Conservation (phyloP, 2,888 invertebrate genomes). For the Drosophila tripunctata region DNA sequence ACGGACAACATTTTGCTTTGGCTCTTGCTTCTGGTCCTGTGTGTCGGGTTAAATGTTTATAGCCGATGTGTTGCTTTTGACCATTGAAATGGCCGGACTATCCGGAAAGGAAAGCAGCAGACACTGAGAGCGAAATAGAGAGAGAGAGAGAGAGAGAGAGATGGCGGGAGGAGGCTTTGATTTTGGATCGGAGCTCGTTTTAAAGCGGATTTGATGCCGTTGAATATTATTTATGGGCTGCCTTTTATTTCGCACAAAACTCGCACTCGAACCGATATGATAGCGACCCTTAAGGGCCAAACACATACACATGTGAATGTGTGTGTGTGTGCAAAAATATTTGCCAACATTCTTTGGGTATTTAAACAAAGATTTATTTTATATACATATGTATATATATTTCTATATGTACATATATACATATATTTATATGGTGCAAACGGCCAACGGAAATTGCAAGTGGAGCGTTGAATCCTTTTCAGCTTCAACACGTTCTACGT, state of each 20-base stretch:
- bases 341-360: slow-evolving; percentile 78
- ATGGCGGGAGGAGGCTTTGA: slow-evolving; percentile 15
- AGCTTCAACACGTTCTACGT: slow-evolving; percentile 71
- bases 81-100: slow-evolving; percentile 42
- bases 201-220: slow-evolving; percentile 75
- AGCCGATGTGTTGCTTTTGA: slow-evolving; percentile 35
- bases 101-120: slow-evolving; percentile 5
- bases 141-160: not conserved
- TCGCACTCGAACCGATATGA: slow-evolving; percentile 36
- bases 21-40: slow-evolving; percentile 13
- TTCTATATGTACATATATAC: no score
- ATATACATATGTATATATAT: slow-evolving; percentile 37
- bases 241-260: slow-evolving; percentile 63
- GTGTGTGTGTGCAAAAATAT: slow-evolving; percentile 57
- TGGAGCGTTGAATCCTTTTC: slow-evolving; percentile 79
- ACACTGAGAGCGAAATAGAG: not conserved
- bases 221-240: slow-evolving; percentile 75
- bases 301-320: slow-evolving; percentile 12
- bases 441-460: slow-evolving; percentile 77
- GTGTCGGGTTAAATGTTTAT: slow-evolving; percentile 42
- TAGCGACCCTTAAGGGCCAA: slow-evolving; percentile 62
- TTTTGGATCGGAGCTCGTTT: slow-evolving; percentile 57
- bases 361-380: slow-evolving; percentile 78
- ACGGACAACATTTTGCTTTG: slow-evolving; percentile 6
- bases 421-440: slow-evolving; percentile 64